These are phyloP conservation scores for Tetrapedia diversipes DNA, from an alignment of 2,888 invertebrate species.

Conservation along the genomic window DNA sequence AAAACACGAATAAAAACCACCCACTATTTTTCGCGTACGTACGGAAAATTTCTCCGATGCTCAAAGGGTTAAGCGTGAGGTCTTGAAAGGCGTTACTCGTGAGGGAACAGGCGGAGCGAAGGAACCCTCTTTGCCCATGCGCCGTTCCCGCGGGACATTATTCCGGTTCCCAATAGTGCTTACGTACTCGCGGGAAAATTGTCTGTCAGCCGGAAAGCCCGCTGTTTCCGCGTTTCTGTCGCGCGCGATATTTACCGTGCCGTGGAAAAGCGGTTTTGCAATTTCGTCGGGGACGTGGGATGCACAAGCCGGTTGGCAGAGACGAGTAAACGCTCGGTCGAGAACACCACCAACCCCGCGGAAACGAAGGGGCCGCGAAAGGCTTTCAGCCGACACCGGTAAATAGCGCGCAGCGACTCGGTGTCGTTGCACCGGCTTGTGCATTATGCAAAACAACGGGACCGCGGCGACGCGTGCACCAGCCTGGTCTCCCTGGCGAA, in stretches of 20 bases:
- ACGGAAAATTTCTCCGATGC: too few species aligned
- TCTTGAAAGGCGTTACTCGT: too few species aligned
- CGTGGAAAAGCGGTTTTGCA: slow-evolving; percentile 36
- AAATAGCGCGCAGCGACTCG: slow-evolving; percentile 22
- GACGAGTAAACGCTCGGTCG: slow-evolving; percentile 32
- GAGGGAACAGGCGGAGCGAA: too few species aligned
- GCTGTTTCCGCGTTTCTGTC: slow-evolving; percentile 19
- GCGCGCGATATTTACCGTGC: slow-evolving; percentile 37
- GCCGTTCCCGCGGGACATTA: too few species aligned
- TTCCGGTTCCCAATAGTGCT: too few species aligned
- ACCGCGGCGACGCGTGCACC: slow-evolving; percentile 14
- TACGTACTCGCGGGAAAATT: neutral
- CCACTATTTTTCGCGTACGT: too few species aligned
- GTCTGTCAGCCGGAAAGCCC: slow-evolving; percentile 3
- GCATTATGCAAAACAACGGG: slow-evolving; percentile 41
- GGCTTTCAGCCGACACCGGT: slow-evolving; percentile 30
- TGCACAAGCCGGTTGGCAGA: slow-evolving; percentile 17
- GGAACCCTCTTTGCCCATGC: too few species aligned
- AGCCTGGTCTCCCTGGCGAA: slow-evolving; percentile 7
- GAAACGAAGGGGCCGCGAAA: slow-evolving; percentile 7
- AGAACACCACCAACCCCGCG: slow-evolving; percentile 25
- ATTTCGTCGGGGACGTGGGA: slow-evolving; percentile 33
- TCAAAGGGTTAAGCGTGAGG: too few species aligned
- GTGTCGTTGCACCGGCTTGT: slow-evolving; percentile 36
- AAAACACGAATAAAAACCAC: too few species aligned